Conservation (phyloP, 1,140 invertebrate species). For the Dinoponera quadriceps region DNA sequence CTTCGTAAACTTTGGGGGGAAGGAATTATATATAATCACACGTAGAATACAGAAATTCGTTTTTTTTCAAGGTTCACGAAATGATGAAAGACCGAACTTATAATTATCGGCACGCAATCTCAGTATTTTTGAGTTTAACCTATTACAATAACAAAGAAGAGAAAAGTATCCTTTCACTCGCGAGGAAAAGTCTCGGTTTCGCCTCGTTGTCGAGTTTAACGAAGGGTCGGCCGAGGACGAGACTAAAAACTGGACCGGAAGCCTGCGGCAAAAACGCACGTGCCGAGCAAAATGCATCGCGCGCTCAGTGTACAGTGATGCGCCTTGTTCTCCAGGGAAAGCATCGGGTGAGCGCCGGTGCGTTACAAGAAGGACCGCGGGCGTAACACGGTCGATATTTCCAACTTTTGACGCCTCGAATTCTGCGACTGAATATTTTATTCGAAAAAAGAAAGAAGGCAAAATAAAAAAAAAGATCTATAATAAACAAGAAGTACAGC, state of each 20-base stretch:
- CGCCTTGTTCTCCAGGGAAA: conserved; percentile 65
- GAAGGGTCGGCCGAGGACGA: conserved; percentile 44
- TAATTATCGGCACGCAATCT: conserved; percentile 3
- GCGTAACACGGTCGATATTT: conserved; percentile 13
- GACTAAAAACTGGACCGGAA: conserved; percentile 74
- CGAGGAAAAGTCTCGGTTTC: conserved; percentile 23
- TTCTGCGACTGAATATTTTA: too few relatives aligned
- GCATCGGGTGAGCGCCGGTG: conserved; percentile 16
- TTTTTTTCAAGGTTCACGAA: not conserved
- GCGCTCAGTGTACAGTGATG: conserved; percentile 62
- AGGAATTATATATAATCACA: not conserved
- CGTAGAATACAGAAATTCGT: too few relatives aligned
- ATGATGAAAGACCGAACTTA: not conserved
- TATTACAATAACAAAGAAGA: not conserved
- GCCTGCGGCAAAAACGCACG: conserved; percentile 69
- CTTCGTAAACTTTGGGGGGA: not conserved
- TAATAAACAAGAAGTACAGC: too few relatives aligned
- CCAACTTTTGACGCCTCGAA: not conserved
- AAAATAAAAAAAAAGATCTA: too few relatives aligned
- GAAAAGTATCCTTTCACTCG: conserved; percentile 22
- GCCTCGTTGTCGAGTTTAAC: conserved; percentile 44
- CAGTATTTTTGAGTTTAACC: not conserved
- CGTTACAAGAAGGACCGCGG: conserved; percentile 17
- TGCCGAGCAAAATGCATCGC: conserved; percentile 68
- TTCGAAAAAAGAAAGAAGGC: too few relatives aligned